Percentiles rank a stretch among this genome's conserved stretches.
These are phyloP conservation scores for Phoebastria nigripes DNA, from an alignment of 2,797 vertebrate species.

Conservation along the genomic window DNA sequence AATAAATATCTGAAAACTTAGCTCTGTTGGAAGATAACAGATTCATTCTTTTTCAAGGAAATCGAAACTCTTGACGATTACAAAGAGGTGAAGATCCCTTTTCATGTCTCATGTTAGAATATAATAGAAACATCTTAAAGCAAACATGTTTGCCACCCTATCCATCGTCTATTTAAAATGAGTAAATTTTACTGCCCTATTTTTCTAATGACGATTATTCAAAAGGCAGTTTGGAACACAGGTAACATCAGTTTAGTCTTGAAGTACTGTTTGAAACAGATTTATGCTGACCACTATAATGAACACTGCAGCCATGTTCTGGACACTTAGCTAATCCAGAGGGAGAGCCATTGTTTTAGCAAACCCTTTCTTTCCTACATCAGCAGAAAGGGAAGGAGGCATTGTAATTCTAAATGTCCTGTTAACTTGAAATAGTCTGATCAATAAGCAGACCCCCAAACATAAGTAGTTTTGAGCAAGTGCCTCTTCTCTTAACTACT, in stretches of 20 bases:
- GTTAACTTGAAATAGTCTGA: not conserved
- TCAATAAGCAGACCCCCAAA: not conserved
- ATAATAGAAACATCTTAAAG: not conserved
- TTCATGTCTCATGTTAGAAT: not conserved
- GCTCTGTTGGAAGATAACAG: not conserved
- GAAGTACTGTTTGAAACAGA: not conserved
- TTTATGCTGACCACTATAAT: not conserved
- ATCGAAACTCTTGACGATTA: not conserved
- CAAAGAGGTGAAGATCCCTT: not conserved
- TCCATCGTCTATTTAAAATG: not conserved
- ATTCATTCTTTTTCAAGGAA: not conserved
- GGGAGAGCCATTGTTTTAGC: not conserved
- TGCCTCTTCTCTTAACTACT: not conserved
- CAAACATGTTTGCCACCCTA: not conserved
- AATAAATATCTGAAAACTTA: not conserved
- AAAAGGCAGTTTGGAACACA: not conserved
- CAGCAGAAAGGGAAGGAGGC: not conserved
- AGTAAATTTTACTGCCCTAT: not conserved
- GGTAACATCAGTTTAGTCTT: not conserved
- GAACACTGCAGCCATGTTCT: not conserved
- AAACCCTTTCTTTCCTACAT: not conserved
- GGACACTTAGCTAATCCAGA: not conserved
- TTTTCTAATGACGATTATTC: not conserved
- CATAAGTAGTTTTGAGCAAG: not conserved
- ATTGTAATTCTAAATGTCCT: not conserved